Evolutionary conservation across 2,888 invertebrate genomes (phyloP).

Genomic region (Epistrophella euchroma): DNA sequence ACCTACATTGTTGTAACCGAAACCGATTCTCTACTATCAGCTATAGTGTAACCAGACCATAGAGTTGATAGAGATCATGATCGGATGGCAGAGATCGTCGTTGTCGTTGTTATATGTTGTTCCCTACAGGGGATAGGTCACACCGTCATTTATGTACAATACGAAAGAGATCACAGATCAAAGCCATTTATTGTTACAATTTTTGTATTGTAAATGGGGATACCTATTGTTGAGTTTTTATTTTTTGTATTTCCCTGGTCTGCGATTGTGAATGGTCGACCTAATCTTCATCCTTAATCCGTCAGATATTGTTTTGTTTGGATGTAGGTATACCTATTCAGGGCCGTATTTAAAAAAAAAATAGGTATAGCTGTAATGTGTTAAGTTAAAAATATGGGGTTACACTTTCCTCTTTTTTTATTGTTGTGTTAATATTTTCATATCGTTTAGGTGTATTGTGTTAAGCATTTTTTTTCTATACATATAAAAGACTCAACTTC

Average conservation of each 20-base stretch:
- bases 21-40: not conserved
- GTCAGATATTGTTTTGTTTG: conserved; percentile 7
- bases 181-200: conserved; percentile 59
- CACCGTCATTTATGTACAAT: conserved; percentile 47
- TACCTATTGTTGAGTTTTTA: conserved; percentile 50
- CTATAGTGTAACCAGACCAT: conserved; percentile 17
- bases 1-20: conserved; percentile 49
- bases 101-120: not conserved
- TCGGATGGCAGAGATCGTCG: conserved; percentile 55
- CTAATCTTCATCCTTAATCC: conserved; percentile 57
- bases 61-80: conserved; percentile 52
- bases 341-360: not conserved
- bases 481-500: not conserved
- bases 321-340: not conserved
- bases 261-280: not conserved
- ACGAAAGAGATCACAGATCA: conserved; percentile 52
- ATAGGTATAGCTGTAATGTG: not conserved
- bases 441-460: not conserved
- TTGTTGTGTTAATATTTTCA: conserved; percentile 8
- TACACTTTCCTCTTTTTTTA: conserved; percentile 20
- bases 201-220: conserved; percentile 48
- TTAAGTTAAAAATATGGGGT: conserved; percentile 17
- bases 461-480: not conserved
- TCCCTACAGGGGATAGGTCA: conserved; percentile 69
- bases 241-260: conserved; percentile 29